These are phyloP conservation scores for Aproaerema taeniolella DNA, from an alignment of 2,888 invertebrate genomes.

Conservation along the genomic window DNA sequence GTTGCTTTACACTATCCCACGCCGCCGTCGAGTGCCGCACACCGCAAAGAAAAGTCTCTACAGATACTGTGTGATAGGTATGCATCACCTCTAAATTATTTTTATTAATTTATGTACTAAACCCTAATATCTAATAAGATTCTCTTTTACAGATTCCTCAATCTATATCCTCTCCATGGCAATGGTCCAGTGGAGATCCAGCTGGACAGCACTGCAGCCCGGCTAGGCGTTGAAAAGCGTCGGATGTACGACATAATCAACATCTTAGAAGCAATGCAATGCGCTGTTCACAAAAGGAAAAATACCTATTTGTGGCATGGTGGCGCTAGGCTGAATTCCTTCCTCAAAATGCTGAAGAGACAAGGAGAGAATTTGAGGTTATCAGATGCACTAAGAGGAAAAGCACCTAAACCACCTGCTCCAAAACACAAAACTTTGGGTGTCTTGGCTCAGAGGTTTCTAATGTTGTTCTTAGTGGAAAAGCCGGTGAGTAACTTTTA, in stretches of 20 bases:
- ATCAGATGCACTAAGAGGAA: conserved; percentile 70
- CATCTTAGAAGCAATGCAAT: conserved; percentile 83
- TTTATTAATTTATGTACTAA: neutral
- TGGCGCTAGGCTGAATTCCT: conserved; percentile 75
- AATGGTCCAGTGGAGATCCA: conserved; percentile 76
- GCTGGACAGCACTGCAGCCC: conserved; percentile 79
- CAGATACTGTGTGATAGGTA: conserved; percentile 80
- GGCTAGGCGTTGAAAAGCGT: conserved; percentile 80
- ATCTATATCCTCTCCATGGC: conserved; percentile 73
- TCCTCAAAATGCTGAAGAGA: conserved; percentile 79
- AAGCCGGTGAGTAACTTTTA: conserved; percentile 73
- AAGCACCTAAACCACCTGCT: conserved; percentile 63
- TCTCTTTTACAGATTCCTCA: conserved; percentile 65
- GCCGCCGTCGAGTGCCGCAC: conserved; percentile 67
- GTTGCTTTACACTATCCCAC: conserved; percentile 77
- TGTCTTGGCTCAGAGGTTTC: conserved; percentile 82
- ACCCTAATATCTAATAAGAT: neutral
- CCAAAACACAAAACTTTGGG: conserved; percentile 82
- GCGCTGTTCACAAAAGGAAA: conserved; percentile 81
- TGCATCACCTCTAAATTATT: neutral
- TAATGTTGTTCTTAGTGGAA: conserved; percentile 83
- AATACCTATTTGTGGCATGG: conserved; percentile 85
- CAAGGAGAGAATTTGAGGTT: conserved; percentile 73
- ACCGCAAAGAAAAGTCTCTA: conserved; percentile 78
- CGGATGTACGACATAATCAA: conserved; percentile 86